Evolutionary conservation across 2,797 vertebrate species (phyloP).

Genomic region (Xenopus petersii): DNA sequence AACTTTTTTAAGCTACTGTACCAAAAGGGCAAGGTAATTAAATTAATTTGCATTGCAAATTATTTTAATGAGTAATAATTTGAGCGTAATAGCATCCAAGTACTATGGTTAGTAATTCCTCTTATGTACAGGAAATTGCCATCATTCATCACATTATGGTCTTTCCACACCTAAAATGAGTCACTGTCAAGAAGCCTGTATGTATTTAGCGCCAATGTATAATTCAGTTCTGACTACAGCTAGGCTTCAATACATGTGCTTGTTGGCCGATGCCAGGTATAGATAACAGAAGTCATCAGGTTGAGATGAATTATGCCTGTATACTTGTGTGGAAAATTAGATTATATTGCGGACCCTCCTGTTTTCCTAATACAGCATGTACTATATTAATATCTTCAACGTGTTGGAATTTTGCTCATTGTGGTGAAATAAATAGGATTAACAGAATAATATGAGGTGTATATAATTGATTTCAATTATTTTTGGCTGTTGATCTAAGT

Average conservation of each 20-base stretch:
- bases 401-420: too few relatives aligned
- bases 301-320: conserved; percentile 14
- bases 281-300: not conserved
- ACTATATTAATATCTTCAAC: conserved; percentile 23
- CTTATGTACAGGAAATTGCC: conserved; percentile 32
- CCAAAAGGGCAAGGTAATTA: conserved; percentile 4
- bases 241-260: not conserved
- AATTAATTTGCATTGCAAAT: conserved; percentile 31
- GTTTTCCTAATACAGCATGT: conserved; percentile 24
- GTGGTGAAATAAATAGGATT: too few relatives aligned
- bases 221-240: not conserved
- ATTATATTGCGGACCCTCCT: not conserved
- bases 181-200: conserved; percentile 24
- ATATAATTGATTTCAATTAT: too few relatives aligned
- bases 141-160: conserved; percentile 24
- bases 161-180: conserved; percentile 45
- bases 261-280: conserved; percentile 5
- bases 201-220: conserved; percentile 5
- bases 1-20: too few relatives aligned
- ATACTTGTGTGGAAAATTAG: conserved; percentile 34
- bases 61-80: conserved; percentile 5
- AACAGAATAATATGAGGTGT: too few relatives aligned
- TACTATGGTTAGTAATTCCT: conserved; percentile 15
- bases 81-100: conserved; percentile 30
- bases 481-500: too few relatives aligned